Base-by-base conservation (phyloP, 2,113 vertebrate species). In the Glareola pratincola region DNA sequence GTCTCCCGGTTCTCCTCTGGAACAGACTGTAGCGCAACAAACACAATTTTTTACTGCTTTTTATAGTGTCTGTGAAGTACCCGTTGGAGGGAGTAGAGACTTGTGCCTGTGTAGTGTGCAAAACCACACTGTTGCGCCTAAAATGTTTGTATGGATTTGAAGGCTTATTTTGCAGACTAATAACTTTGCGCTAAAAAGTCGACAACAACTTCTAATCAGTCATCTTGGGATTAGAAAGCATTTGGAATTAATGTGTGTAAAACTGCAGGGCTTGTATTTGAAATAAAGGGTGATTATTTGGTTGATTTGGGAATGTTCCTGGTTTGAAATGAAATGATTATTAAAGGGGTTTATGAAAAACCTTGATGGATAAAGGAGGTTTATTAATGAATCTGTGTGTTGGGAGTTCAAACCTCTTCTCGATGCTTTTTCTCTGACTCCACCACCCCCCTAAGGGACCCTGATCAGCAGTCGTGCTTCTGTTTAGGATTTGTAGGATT, bases 401-500 rank as follows among this genome's bases (percentile, higher is more conserved):
- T 94, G 71, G 82, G 96, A 98, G 86, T 94, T 92, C 64, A 91
- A 50, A 96, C 81, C 50, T 94, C 71, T 56, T 76, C 63, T 96
- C 75, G 7, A 88, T 66, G 89, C 56, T 91, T 92, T 85, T 95
- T 95, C 87, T 98, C 96, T 96, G 94, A 92, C 98, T 96, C 85
- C 89, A 83, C 41, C 62, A 30, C 94, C 88, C 73, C 85, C 57
- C 84, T 62, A 79, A 96, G 97, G 97, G 95, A 94, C 85, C 94
- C 92, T 92, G 80, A 92, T 97, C 79, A 80, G 94, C 97, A 96
- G 85, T 96, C 60, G 20, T 96, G 93, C 96, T 95, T 96, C 96
- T 96, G 67, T 94, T 87, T 96, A 96, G 94, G 90, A 91, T 96
- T 92, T 92, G 88, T 97, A 96, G 96, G 94, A 96, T 96, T 88